phyloP scores from a whole-genome alignment of 2,113 vertebrate species.

The Scophthalmus maximus region DNA sequence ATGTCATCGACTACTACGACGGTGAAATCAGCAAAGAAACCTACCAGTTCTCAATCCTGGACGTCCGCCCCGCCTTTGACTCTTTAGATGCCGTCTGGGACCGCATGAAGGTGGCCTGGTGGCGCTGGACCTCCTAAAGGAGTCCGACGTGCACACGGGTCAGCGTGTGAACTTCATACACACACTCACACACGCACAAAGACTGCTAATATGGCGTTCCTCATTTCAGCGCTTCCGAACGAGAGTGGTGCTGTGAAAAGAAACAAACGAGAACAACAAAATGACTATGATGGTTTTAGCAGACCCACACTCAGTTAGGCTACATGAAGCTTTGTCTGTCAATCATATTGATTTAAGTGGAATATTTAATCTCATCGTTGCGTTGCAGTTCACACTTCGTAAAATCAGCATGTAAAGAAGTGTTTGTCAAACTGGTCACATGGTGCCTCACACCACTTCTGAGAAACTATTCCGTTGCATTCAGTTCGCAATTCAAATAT shows the following conservation, averaged over 20 bases:
- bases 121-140: conserved; percentile 92
- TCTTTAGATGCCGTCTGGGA: conserved; percentile 93
- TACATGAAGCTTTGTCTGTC: conserved; percentile 6
- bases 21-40: conserved; percentile 86
- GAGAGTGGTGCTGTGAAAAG: background rate
- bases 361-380: background rate
- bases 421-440: conserved; percentile 6
- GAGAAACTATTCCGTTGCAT: background rate
- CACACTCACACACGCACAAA: background rate
- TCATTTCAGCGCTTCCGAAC: conserved; percentile 7
- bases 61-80: conserved; percentile 93
- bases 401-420: background rate
- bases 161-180: background rate
- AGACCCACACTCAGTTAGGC: background rate
- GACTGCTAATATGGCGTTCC: conserved; percentile 3
- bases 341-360: background rate
- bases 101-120: conserved; percentile 95
- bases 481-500: background rate
- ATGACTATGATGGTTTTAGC: background rate
- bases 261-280: background rate
- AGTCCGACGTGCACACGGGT: background rate
- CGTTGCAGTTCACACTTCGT: background rate
- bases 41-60: conserved; percentile 93
- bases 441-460: background rate
- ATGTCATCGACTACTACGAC: conserved; percentile 97